Evolutionary conservation across 2,888 invertebrate species (phyloP).

Genomic region (Drymonia ruficornis): DNA sequence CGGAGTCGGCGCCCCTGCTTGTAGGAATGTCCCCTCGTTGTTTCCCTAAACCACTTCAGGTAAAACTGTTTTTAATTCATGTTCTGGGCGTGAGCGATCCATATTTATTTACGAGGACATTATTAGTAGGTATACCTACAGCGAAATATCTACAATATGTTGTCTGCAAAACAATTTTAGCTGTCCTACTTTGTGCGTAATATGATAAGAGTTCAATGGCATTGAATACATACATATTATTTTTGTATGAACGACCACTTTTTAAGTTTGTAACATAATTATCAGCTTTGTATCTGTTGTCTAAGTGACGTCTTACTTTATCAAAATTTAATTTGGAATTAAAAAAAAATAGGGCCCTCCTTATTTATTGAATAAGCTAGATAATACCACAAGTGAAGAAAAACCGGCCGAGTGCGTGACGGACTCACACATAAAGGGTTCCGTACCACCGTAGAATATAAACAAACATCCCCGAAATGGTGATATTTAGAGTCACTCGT

Average conservation of each 20-base stretch:
- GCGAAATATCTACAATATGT: neutral
- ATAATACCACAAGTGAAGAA: too few species aligned
- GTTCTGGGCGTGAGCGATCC: neutral
- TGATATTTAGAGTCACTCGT: too few species aligned
- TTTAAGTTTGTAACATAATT: neutral
- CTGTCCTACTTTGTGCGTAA: neutral
- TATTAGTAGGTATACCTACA: neutral
- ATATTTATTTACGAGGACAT: neutral
- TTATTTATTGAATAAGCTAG: too few species aligned
- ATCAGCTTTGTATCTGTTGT: neutral
- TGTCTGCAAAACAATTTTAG: slow-evolving; percentile 1
- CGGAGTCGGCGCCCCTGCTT: too few species aligned
- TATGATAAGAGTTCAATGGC: slow-evolving; percentile 4
- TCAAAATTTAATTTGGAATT: neutral
- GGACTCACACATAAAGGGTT: too few species aligned
- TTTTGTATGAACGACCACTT: neutral
- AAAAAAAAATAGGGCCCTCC: too few species aligned
- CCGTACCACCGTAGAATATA: too few species aligned
- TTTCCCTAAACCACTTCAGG: too few species aligned
- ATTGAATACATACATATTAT: neutral
- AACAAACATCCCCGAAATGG: too few species aligned
- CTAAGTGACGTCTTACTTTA: neutral
- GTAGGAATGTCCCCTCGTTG: neutral
- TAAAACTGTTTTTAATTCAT: neutral
- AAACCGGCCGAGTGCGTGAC: too few species aligned